phyloP scores from a whole-genome alignment of 2,888 invertebrate genomes.

The Myopa tessellatipennis region DNA sequence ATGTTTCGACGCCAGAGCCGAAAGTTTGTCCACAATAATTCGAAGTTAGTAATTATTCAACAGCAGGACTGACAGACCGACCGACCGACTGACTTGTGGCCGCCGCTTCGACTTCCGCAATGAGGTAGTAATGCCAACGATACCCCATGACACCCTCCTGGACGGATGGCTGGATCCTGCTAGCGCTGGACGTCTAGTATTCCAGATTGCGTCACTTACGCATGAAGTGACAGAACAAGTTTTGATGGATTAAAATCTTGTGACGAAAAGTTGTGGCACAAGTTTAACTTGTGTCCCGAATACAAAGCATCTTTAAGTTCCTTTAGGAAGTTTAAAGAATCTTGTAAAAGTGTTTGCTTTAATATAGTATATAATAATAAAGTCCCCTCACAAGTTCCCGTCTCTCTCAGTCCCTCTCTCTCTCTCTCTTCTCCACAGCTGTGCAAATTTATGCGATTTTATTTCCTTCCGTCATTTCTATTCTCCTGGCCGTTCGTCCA shows the following conservation, averaged over 20 bases:
- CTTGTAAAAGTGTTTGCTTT: neutral
- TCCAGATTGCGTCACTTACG: slow-evolving; percentile 60
- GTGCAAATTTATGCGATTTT: slow-evolving; percentile 21
- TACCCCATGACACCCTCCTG: no score
- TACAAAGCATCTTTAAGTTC: slow-evolving; percentile 13
- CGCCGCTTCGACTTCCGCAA: neutral
- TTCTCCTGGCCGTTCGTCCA: slow-evolving; percentile 20
- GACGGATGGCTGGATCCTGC: no score
- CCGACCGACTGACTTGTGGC: neutral
- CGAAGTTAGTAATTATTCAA: neutral
- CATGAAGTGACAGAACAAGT: slow-evolving; percentile 25
- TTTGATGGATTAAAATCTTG: slow-evolving; percentile 54
- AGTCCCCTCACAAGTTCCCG: neutral
- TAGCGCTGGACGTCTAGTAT: slow-evolving; percentile 45
- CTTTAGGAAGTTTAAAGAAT: neutral
- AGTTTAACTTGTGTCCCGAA: slow-evolving; percentile 39
- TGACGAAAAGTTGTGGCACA: slow-evolving; percentile 47
- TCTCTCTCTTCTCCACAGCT: neutral
- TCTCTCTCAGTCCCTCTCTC: neutral
- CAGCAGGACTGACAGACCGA: neutral
- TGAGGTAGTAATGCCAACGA: slow-evolving; percentile 48
- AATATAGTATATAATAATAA: neutral
- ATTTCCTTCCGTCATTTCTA: slow-evolving; percentile 25
- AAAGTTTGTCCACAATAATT: slow-evolving; percentile 36
- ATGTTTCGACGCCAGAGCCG: slow-evolving; percentile 27